Base-by-base conservation (phyloP, 2,888 invertebrate species). In the Chirona hameri region DNA sequence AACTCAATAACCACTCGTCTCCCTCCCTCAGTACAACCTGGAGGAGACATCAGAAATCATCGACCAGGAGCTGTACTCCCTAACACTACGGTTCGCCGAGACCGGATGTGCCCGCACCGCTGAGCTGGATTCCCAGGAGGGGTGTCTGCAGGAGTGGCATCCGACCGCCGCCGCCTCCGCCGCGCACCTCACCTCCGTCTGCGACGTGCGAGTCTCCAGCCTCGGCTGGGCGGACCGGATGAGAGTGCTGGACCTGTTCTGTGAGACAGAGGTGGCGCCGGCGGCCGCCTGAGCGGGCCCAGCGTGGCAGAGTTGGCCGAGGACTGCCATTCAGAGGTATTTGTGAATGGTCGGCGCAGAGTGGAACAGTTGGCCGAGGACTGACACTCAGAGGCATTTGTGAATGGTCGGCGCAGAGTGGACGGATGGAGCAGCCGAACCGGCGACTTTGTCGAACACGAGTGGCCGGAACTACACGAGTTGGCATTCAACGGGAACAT, bases 241-340 rank as follows among this genome's bases (percentile, higher is more conserved):
- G 79, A n/a, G 79, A 3, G 79, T 79, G 52, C 79, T 79, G 10
- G 79, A 79, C 79, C 31, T 79, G 52, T 79, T 79, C 52, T 79
- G 79, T 18, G 79, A 79, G 52, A 15, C n/a, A 14, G 79, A 79
- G 52, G 46, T 21, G 39, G 60, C n/a, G 5, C 60, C 60, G n/a
- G n/a, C 14, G 29, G 29, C 4, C 4, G 29, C 29, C 29, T 69
- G 69, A 69, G 69, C 3, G 14, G 69, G 60, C 24, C n/a, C n/a
- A n/a, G 57, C 15, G n/a, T n/a, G n/a, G n/a, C n/a, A n/a, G n/a
- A n/a, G n/a, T n/a, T n/a, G n/a, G n/a, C n/a, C n/a, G n/a, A n/a
- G n/a, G n/a, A n/a, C n/a, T n/a, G n/a, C n/a, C n/a, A n/a, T n/a
- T n/a, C n/a, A n/a, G n/a, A n/a, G n/a, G n/a, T n/a, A n/a, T n/a